Evolutionary conservation across 2,888 invertebrate genomes (phyloP), one percentile per base, ranked within the genome.

Genomic region (Pyrrhia umbra): DNA sequence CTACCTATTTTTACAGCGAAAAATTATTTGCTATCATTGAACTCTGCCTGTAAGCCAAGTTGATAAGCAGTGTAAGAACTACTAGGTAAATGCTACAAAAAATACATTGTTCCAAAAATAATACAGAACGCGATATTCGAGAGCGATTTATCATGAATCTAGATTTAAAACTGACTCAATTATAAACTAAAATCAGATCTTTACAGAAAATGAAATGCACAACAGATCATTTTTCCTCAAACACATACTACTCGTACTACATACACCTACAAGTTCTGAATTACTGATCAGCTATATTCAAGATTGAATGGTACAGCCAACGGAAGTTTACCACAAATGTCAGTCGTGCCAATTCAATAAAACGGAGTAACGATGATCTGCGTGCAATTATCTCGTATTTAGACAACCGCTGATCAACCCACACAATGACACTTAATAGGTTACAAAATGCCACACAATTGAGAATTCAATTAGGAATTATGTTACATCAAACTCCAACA

Each of bases 291-390:
- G 46, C 20, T 16, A 13, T 18, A 42, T 21, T 9, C 18, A 3
- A 18, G 13, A 51, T 51, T 9, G 25, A 61, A 51, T 13, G 13
- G 34, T 40, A 37, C 25, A 21, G 25, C 18, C 34, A 46, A 27
- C 62, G 69, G 66, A 51, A 67, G 50, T 46, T 69, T 67, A 51
- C 69, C 50, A 18, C 39, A 37, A 51, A 25, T 51, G 51, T 37
- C 46, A 69, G 62, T 45, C 54, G 15, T 45, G 45, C 64, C 68
- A 50, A 64, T 37, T 55, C 39, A 55, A 68, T 64, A 55, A 71
- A 55, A 6, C 34, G 0, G 18, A 30, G 50, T 51, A 50, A 69
- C 6, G 21, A 40, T 62, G 34, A 51, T 51, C 39, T 46, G 45
- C 16, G 30, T 20, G 5, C 25, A 61, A 51, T 51, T 46, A 67